Percentiles rank a stretch among this genome's conserved stretches.
Evolutionary conservation across 37 sponge, comb jelly and placozoan species (phyloP).

Genomic region (Ianthella basta): DNA sequence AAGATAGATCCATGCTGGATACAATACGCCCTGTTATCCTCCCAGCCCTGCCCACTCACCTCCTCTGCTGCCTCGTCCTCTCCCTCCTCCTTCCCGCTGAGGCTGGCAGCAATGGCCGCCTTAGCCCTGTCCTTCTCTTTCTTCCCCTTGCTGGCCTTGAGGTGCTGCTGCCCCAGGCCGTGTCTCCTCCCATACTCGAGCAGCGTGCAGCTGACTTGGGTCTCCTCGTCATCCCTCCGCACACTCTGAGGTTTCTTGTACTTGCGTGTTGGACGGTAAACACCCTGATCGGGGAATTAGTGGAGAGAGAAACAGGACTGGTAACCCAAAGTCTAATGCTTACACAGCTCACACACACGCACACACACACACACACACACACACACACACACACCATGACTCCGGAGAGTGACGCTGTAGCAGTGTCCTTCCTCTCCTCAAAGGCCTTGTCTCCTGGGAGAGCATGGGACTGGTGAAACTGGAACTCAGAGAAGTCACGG

Average conservation of each 20-base stretch:
- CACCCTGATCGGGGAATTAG: conserved; percentile 23
- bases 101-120: conserved; percentile 63
- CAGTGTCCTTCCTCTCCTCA: neutral
- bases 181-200: conserved; percentile 87
- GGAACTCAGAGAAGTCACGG: conserved; percentile 83
- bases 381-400: conserved; percentile 16
- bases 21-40: conserved; percentile 3
- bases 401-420: neutral
- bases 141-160: conserved; percentile 49
- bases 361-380: conserved; percentile 2
- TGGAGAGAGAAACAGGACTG: neutral
- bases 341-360: conserved; percentile 1
- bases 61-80: conserved; percentile 57
- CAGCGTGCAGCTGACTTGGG: conserved; percentile 75
- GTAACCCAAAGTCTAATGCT: neutral
- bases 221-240: conserved; percentile 63
- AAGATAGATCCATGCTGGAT: neutral
- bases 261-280: conserved; percentile 77
- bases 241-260: conserved; percentile 59
- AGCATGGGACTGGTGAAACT: conserved; percentile 75
- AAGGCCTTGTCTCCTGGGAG: conserved; percentile 62
- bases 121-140: conserved; percentile 61
- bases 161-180: neutral
- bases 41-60: conserved; percentile 11
- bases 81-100: conserved; percentile 40